Conservation (phyloP, 2,888 invertebrate species). For the Heteromyza rotundicornis region DNA sequence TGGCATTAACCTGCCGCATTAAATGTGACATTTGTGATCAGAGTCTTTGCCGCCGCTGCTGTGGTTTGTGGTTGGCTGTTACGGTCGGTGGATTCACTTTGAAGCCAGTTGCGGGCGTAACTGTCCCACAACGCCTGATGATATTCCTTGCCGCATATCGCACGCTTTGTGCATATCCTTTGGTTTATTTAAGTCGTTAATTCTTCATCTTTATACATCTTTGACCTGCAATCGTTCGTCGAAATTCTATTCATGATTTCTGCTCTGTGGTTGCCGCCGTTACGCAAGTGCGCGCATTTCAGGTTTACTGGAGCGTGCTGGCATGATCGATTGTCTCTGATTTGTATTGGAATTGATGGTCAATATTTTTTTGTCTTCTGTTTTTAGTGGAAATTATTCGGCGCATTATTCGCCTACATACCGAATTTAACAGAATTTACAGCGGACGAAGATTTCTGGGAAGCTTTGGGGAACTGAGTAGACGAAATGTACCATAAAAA, state of each 20-base stretch:
- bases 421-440: too few relatives aligned
- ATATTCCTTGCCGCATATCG: background rate
- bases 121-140: background rate
- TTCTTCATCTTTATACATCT: background rate
- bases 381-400: too few relatives aligned
- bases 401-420: too few relatives aligned
- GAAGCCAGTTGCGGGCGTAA: slow-evolving; percentile 28
- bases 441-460: too few relatives aligned
- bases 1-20: slow-evolving; percentile 30
- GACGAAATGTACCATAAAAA: too few relatives aligned
- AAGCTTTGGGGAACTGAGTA: too few relatives aligned
- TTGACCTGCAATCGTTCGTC: background rate
- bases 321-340: too few relatives aligned
- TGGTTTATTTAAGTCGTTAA: background rate
- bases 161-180: background rate
- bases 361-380: too few relatives aligned
- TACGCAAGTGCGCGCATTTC: slow-evolving; percentile 7
- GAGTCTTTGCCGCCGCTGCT: background rate
- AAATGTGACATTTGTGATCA: slow-evolving; percentile 2
- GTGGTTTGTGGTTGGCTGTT: slow-evolving; percentile 42
- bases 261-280: background rate
- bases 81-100: slow-evolving; percentile 48
- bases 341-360: too few relatives aligned
- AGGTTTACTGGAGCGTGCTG: slow-evolving; percentile 14
- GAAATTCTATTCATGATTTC: background rate